Base-by-base conservation (phyloP, 2,113 vertebrate species). In the Charadrius vociferus region DNA sequence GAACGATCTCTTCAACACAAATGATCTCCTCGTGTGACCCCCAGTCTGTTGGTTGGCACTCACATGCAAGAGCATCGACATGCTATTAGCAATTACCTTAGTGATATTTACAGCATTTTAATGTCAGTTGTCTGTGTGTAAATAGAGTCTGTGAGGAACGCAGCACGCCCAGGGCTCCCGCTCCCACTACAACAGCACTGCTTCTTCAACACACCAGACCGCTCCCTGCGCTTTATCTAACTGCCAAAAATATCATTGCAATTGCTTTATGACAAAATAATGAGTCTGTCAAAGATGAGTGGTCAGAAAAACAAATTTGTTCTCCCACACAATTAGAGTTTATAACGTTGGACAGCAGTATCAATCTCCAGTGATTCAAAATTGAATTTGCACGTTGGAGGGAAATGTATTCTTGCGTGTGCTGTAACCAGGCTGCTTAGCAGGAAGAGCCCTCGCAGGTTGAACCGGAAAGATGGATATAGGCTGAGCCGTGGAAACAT, bases 201-300 rank as follows among this genome's bases (percentile, higher is more conserved):
- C 96, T 89, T 82, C 58, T 39, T 78, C 87, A 63, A 43, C 24
- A 12, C 13, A 27, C 89, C 91, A 45, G 41, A 94, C 94, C 3
- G 7, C 74, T 94, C 78, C 91, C 93, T 90, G 58, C 27, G 19
- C 93, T 78, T 91, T 93, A 96, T 86, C 79, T 73, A 93, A 97
- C 93, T 94, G 92, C 93, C 94, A 94, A 68, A 97, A 95, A 95
- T 93, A 94, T 56, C 82, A 62, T 67, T 59, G 77, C 90, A 82
- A 32, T 97, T 93, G 87, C 88, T 88, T 74, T 95, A 88, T 83
- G 94, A 96, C 96, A 95, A 95, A 96, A 96, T 95, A 97, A 97
- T 91, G 92, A 98, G 92, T 96, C 95, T 97, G 95, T 96, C 96
- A 97, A 94, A 97, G 96, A 97, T 80, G 82, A 98, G 96, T 62